These are phyloP conservation scores for Cyrtorhinus lividipennis DNA, from an alignment of 1,140 invertebrate genomes.

Conservation along the genomic window DNA sequence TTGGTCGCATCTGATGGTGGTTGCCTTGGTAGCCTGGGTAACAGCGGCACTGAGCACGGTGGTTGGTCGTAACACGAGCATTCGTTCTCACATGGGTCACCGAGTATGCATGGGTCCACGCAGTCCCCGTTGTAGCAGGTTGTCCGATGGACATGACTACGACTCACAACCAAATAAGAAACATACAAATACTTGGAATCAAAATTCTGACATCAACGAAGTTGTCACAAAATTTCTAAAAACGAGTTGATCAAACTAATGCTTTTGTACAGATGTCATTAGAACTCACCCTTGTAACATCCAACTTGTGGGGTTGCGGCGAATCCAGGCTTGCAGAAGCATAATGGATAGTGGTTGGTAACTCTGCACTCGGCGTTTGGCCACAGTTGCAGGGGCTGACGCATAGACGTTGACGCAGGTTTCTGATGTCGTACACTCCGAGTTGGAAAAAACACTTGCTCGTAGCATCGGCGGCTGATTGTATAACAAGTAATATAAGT, in stretches of 20 bases:
- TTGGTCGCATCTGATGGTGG: slow-evolving; percentile 59
- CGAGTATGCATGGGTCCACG: slow-evolving; percentile 58
- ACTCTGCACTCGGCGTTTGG: slow-evolving; percentile 63
- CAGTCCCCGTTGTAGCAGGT: slow-evolving; percentile 70
- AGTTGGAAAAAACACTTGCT: slow-evolving; percentile 55
- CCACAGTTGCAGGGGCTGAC: slow-evolving; percentile 74
- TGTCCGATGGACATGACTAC: slow-evolving; percentile 62
- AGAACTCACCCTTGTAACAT: slow-evolving; percentile 49
- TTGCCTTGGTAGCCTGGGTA: slow-evolving; percentile 54
- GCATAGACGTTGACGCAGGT: slow-evolving; percentile 64
- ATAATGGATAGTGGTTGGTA: slow-evolving; percentile 64
- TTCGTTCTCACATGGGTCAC: slow-evolving; percentile 64
- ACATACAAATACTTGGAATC: too few species aligned
- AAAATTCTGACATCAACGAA: too few species aligned
- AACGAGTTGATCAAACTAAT: too few species aligned
- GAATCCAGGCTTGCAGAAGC: slow-evolving; percentile 57
- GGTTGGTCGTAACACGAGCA: slow-evolving; percentile 61
- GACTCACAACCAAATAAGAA: slow-evolving; percentile 61
- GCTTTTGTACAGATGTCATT: neutral
- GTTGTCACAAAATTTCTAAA: too few species aligned
- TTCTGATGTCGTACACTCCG: slow-evolving; percentile 60
- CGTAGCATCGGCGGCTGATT: slow-evolving; percentile 38
- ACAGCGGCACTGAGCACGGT: slow-evolving; percentile 61
- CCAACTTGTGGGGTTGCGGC: slow-evolving; percentile 69
- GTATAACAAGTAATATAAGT: too few species aligned